Base-by-base conservation (phyloP, 2,888 invertebrate species). In the Monoplex corrugatus region DNA sequence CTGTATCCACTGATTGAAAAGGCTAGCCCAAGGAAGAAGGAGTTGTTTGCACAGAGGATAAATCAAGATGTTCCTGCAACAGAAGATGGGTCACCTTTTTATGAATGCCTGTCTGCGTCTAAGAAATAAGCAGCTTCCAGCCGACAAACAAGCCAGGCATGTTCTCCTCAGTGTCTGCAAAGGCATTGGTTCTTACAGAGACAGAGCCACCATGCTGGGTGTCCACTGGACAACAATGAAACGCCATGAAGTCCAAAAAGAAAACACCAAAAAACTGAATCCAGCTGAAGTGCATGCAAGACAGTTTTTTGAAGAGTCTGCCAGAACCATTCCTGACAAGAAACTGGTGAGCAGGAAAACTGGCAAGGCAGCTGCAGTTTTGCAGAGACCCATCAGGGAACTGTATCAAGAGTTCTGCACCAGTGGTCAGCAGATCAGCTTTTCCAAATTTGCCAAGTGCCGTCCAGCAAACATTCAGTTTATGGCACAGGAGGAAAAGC, bases 371-470 rank as follows among this genome's bases (percentile, higher is more conserved):
- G 50, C 50, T 23, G 45, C 84, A 35, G 50, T 57, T 35, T 38
- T 84, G 84, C 45, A 45, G 50, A 84, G 57, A 38, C 45, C 84
- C 1, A 32, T 84, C 16, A 84, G n/a, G 38, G 84, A 84, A 19
- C 84, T 84, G 23, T 38, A 84, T 50, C 28, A 32, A 1, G 84
- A 50, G 3, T 84, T 50, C 50, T 1, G 5, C 50, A 32, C 10
- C 6, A 84, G 16, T 38, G 84, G 50, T 19, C 19, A 35, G 32
- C 84, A 45, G 0, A 2, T 84, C 35, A 57, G 84, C 5, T 84
- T 84, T 84, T 84, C 84, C 0, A 32, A 35, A 19, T 84, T 84
- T 38, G 84, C 84, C 38, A 84, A 84, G 38, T 84, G 84, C 43
- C 35, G 50, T 16, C 84, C 84, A 35, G 35, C 84, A n/a, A n/a